Conservation (phyloP, 1,140 invertebrate genomes). For the Drosophila teissieri region DNA sequence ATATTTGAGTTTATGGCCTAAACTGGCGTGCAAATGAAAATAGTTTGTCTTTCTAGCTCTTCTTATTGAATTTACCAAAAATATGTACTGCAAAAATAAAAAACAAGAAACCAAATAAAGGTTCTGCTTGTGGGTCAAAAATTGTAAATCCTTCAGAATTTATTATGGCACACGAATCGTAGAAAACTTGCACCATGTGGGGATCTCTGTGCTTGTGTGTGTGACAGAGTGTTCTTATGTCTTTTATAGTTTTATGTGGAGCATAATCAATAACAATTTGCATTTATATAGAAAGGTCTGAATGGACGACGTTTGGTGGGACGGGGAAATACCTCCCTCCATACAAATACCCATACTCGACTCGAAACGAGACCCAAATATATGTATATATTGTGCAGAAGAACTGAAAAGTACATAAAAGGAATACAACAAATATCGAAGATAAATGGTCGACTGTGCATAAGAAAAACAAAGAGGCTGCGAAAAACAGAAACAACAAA, state of each 20-base stretch:
- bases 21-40: slow-evolving; percentile 54
- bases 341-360: slow-evolving; percentile 30
- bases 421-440: slow-evolving; percentile 33
- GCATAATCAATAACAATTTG: slow-evolving; percentile 82
- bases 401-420: slow-evolving; percentile 17
- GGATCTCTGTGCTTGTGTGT: slow-evolving; percentile 22
- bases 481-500: slow-evolving; percentile 12
- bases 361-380: slow-evolving; percentile 22
- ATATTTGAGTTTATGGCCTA: slow-evolving; percentile 54
- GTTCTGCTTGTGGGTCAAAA: slow-evolving; percentile 39
- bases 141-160: slow-evolving; percentile 46
- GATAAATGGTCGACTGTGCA: slow-evolving; percentile 43
- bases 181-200: slow-evolving; percentile 6
- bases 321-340: slow-evolving; percentile 10
- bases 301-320: slow-evolving; percentile 38
- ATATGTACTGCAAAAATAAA: slow-evolving; percentile 9
- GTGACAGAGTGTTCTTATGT: slow-evolving; percentile 41
- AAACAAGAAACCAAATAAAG: slow-evolving; percentile 1
- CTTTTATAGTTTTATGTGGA: slow-evolving; percentile 60
- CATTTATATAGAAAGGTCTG: slow-evolving; percentile 62
- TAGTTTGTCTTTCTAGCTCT: slow-evolving; percentile 26
- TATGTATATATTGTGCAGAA: slow-evolving; percentile 30
- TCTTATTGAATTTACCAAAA: slow-evolving; percentile 38
- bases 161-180: slow-evolving; percentile 25
- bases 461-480: slow-evolving; percentile 3